Evolutionary conservation across 2,797 vertebrate species (phyloP).

Genomic region (Acestrorhynchus altus): DNA sequence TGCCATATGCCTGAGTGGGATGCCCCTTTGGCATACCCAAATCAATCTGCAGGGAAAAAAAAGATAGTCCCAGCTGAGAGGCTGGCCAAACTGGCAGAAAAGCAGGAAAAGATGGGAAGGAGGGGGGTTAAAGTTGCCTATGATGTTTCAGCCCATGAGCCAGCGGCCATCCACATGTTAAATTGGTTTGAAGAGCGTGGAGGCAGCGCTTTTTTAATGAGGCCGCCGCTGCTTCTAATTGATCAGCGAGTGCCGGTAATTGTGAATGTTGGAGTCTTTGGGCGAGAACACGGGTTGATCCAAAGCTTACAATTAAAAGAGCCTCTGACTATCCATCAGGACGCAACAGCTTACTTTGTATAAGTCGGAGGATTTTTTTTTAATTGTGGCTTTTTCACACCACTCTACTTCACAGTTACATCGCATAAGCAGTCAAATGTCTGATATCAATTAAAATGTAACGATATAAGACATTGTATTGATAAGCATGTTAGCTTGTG

Average conservation of each 20-base stretch:
- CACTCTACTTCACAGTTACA: background rate
- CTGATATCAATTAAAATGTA: too few species aligned
- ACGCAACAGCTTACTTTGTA: background rate
- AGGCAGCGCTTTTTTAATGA: conserved; percentile 54
- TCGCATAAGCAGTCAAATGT: background rate
- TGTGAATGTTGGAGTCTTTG: conserved; percentile 55
- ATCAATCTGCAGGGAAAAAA: conserved; percentile 38
- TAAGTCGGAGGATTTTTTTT: background rate
- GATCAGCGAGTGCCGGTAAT: conserved; percentile 62
- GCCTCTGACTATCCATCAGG: conserved; percentile 21
- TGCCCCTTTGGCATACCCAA: conserved; percentile 28
- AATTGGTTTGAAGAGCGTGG: conserved; percentile 56
- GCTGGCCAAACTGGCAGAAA: conserved; percentile 27
- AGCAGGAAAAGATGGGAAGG: background rate
- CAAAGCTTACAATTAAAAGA: conserved; percentile 51
- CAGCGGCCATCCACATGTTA: conserved; percentile 55
- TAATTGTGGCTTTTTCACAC: background rate
- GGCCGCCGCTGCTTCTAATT: conserved; percentile 60
- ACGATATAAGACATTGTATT: too few species aligned
- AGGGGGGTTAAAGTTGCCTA: conserved; percentile 36
- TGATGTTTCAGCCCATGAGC: conserved; percentile 46
- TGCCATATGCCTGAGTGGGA: conserved; percentile 49
- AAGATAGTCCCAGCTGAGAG: background rate
- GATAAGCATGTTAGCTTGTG: too few species aligned
- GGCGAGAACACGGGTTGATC: conserved; percentile 43